These are phyloP conservation scores for Solen grandis DNA, from an alignment of 1,140 invertebrate species.

Conservation along the genomic window DNA sequence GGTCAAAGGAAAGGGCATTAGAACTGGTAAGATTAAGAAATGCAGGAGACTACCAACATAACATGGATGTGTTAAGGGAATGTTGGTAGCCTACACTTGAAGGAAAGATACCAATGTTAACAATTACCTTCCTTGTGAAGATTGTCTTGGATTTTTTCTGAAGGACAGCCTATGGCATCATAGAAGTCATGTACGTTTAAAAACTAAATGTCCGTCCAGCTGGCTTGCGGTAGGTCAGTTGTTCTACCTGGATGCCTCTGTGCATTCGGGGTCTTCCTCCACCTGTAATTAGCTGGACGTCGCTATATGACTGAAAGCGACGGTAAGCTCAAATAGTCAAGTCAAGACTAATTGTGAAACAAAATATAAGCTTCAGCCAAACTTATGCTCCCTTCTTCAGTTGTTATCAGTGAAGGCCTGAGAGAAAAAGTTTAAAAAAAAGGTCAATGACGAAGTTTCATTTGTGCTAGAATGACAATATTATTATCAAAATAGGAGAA, in stretches of 20 bases:
- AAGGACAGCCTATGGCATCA: conserved; percentile 56
- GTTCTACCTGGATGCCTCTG: no score
- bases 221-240: no score
- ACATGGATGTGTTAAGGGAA: conserved; percentile 51
- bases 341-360: no score
- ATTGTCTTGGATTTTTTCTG: conserved; percentile 58
- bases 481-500: conserved; percentile 56
- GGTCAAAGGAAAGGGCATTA: conserved; percentile 34
- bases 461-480: conserved; percentile 53
- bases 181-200: conserved; percentile 49
- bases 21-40: conserved; percentile 47
- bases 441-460: conserved; percentile 45
- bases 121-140: conserved; percentile 56
- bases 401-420: conserved; percentile 37
- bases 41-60: conserved; percentile 57
- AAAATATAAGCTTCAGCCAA: conserved; percentile 26
- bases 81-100: conserved; percentile 47
- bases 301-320: no score
- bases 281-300: no score
- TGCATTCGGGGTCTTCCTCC: no score
- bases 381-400: conserved; percentile 36
- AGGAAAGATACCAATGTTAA: background rate
- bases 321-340: conserved; percentile 11
- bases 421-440: conserved; percentile 51
- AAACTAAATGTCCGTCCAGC: no score